Evolutionary conservation across 2,797 vertebrate genomes (phyloP), one percentile per base, ranked within the genome.

Genomic region (Fundulus diaphanus): DNA sequence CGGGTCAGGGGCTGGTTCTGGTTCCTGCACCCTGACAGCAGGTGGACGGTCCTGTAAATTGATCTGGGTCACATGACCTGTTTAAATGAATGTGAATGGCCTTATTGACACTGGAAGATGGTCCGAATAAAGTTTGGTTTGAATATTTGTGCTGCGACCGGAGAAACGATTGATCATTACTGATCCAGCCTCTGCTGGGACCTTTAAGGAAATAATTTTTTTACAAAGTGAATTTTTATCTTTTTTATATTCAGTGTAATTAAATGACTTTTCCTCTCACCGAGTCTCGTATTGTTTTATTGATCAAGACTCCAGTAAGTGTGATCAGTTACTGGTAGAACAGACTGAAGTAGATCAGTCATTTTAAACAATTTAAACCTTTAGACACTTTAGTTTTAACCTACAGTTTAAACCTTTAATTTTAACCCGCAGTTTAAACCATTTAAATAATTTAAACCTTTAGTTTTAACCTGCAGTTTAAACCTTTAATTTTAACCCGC

Each of bases 51-150:
- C n/a, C n/a, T n/a, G n/a, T n/a, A n/a, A n/a, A n/a, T n/a, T n/a
- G n/a, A n/a, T n/a, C n/a, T n/a, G n/a, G 70, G 33, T 82, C 70
- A 68, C 27, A 18, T 84, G 57, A 75, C 71, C 24, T n/a, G 22
- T 73, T 5, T 63, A 57, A 51, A 74, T 70, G 65, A 68, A 54
- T 74, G 49, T 65, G 35, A 7, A 56, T 11, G 31, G 42, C 51
- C 68, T 78, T 67, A 44, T 74, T 22, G 52, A 87, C 85, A 88
- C 81, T 88, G 86, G 83, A 87, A 74, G 75, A 57, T 37, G 27
- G 35, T 51, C 66, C 74, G 35, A 72, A 31, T 68, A 46, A 75
- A 68, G 61, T 71, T 83, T 78, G 72, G 37, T 80, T 70, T 75
- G 22, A 78, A 68, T 37, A n/a, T 65, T 65, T 6, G 24, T 51